Evolutionary conservation across 2,113 vertebrate genomes (phyloP), one percentile per base, ranked within the genome.

Genomic region (Neodontobutis hainanensis): DNA sequence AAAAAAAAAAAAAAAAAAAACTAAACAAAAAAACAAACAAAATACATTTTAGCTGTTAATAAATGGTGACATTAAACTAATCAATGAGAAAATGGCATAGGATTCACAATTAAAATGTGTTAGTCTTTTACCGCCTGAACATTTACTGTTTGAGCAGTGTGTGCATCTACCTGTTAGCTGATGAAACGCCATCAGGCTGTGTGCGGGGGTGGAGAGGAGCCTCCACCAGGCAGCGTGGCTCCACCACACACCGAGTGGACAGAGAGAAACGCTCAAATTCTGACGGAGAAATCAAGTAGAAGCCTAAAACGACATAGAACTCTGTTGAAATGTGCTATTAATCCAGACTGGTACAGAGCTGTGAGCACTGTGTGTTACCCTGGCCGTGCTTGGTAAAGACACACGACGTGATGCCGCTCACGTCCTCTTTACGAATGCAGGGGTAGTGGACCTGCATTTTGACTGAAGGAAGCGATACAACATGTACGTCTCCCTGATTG

Each of bases 211-310:
- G 80, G 85, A 88, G 48, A 40, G 92, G 87, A 5, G 74, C 14
- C 27, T 94, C 94, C 56, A 99, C 94, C 14, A 95, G 59, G 47
- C 94, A 96, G 15, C 91, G 92, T 7, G 96, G 96, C 86, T 97
- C 96, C 75, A 99, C 94, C 66, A 97, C 36, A 89, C 87, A 94
- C 11, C 96, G 95, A 27, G 96, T 92, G 11, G 96, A 99, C 67
- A 99, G 87, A 8, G 97, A 98, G 88, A 99, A 99, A 15, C 96
- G 94, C 83, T 99, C 96, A 84, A 99, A 97, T 88, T 99, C 97
- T 0, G 97, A 99, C 0, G 97, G 97, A 0, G 97, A 99, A 78
- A 99, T 98, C 81, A 99, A 90, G 83, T 99, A 99, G 90, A 99
- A 98, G 12, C 97, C 97, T 99, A 70, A 6, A 36, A 36, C 6